Conservation (phyloP, 2,888 invertebrate species). For the Elmis aenea region DNA sequence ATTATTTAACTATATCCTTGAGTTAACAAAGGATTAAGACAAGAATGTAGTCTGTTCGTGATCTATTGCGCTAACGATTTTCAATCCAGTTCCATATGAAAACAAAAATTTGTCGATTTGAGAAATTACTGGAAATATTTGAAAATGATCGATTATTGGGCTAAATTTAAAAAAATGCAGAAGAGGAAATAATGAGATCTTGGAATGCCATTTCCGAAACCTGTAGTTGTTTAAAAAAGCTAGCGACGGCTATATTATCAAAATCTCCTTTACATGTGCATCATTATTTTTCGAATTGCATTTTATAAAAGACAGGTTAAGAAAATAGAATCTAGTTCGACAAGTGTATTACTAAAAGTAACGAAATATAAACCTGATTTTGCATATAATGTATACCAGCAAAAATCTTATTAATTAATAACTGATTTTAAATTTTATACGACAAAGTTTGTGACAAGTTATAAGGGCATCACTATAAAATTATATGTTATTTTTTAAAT, state of each 20-base stretch:
- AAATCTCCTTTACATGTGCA: conserved; percentile 1
- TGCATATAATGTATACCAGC: conserved; percentile 6
- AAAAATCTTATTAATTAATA: too few relatives aligned
- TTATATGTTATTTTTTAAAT: too few relatives aligned
- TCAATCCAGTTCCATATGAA: not conserved
- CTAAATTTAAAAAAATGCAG: too few relatives aligned
- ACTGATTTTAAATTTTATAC: too few relatives aligned
- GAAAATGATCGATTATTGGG: not conserved
- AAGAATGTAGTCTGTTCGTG: too few relatives aligned
- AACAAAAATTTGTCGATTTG: conserved; percentile 3
- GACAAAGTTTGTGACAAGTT: too few relatives aligned
- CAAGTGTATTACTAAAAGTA: not conserved
- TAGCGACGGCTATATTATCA: conserved; percentile 1
- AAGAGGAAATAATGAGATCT: conserved; percentile 1
- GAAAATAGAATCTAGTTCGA: conserved; percentile 2
- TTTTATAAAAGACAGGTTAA: conserved; percentile 4
- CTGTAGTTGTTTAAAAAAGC: conserved; percentile 3
- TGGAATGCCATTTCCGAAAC: conserved; percentile 3
- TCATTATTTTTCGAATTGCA: conserved; percentile 3
- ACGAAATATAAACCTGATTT: conserved; percentile 3
- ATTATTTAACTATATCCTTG: too few relatives aligned
- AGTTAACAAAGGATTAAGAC: too few relatives aligned
- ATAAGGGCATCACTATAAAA: too few relatives aligned
- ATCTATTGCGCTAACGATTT: too few relatives aligned
- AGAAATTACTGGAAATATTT: not conserved